phyloP scores from a whole-genome alignment of 23 tunicate genomes.

The Trididemnum nubilum region DNA sequence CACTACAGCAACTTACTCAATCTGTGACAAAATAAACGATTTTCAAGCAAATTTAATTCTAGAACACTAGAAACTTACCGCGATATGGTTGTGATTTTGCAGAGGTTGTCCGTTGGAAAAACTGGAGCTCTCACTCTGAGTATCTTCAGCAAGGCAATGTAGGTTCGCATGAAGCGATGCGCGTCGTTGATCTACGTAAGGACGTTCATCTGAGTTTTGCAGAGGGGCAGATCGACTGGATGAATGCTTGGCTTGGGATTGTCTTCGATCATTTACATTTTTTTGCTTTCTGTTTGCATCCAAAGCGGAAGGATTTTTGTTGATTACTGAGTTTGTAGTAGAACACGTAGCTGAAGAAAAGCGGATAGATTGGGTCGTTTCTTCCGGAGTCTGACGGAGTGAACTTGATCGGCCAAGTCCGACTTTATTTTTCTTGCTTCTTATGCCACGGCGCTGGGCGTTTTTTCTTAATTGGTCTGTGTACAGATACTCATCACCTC shows the following conservation, averaged over 20 bases:
- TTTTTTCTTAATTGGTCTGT: slow-evolving; percentile 35
- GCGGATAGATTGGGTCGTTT: not conserved
- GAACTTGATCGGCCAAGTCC: slow-evolving; percentile 29
- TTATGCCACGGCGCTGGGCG: slow-evolving; percentile 14
- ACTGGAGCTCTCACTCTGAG: not conserved
- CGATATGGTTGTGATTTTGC: not conserved
- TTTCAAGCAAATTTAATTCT: too few species aligned
- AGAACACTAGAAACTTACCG: not conserved
- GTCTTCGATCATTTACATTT: too few species aligned
- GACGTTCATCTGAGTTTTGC: not conserved
- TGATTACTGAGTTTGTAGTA: too few species aligned
- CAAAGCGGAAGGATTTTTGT: not conserved
- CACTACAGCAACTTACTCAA: too few species aligned
- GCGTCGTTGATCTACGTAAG: not conserved
- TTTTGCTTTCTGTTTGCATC: too few species aligned
- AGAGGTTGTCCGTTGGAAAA: not conserved
- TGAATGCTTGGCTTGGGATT: slow-evolving; percentile 1
- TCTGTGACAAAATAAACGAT: too few species aligned
- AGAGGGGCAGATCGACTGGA: slow-evolving; percentile 28
- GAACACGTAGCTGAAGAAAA: too few species aligned
- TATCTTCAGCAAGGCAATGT: not conserved
- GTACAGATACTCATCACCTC: slow-evolving; percentile 69
- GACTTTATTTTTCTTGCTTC: slow-evolving; percentile 30
- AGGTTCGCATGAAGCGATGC: slow-evolving; percentile 17
- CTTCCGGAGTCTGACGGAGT: slow-evolving; percentile 34